Evolutionary conservation across 2,113 vertebrate species (phyloP).

Genomic region (Petroica traversi): DNA sequence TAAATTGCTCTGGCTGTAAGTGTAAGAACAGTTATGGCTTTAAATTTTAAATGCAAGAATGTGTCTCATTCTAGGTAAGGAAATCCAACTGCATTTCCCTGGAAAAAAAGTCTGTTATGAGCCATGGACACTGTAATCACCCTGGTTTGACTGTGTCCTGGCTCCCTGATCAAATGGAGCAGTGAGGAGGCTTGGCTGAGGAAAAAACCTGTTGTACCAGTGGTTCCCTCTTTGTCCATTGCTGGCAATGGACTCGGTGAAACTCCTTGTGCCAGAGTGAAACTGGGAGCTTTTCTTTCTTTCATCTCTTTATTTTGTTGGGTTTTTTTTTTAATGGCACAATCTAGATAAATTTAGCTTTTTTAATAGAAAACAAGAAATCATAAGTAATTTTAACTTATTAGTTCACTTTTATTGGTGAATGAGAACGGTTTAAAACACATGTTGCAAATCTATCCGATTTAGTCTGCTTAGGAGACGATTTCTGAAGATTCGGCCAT

Average conservation of each 20-base stretch:
- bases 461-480: constrained; percentile 5
- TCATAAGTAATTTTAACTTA: constrained; percentile 69
- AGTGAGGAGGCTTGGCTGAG: constrained; percentile 41
- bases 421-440: constrained; percentile 59
- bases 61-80: background rate
- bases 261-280: constrained; percentile 66
- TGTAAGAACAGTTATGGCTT: background rate
- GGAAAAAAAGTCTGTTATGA: background rate
- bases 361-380: constrained; percentile 33
- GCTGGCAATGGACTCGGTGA: constrained; percentile 77
- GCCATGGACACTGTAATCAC: background rate
- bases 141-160: background rate
- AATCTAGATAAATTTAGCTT: constrained; percentile 54
- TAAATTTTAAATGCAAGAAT: background rate
- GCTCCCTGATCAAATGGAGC: background rate
- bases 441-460: constrained; percentile 17
- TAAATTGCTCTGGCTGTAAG: background rate
- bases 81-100: background rate
- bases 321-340: constrained; percentile 1
- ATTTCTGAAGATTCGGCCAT: constrained; percentile 1
- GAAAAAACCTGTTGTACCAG: background rate
- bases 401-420: constrained; percentile 59
- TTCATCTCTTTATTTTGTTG: background rate
- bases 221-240: constrained; percentile 70
- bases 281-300: constrained; percentile 57